These are phyloP conservation scores for Xenopus petersii DNA, from an alignment of 2,797 vertebrate genomes.

Conservation along the genomic window DNA sequence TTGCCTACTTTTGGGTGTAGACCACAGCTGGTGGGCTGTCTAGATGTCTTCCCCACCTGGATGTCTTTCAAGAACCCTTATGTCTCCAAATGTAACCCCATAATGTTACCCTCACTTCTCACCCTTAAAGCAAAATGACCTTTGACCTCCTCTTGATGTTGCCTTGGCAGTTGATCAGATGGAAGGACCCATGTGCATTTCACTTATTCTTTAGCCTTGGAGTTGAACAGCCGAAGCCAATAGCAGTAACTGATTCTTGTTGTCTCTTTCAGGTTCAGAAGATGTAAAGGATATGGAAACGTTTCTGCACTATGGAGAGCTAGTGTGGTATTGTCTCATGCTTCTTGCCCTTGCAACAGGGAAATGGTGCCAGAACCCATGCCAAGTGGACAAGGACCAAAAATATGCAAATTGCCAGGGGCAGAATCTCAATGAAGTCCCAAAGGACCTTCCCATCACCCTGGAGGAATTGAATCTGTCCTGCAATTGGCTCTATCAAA, in stretches of 20 bases:
- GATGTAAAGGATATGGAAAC: conserved; percentile 27
- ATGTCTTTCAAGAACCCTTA: too few relatives aligned
- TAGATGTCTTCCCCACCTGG: too few relatives aligned
- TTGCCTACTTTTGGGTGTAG: too few relatives aligned
- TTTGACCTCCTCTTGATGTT: too few relatives aligned
- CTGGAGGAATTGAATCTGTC: conserved; percentile 73
- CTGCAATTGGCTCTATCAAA: conserved; percentile 66
- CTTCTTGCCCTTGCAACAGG: background rate
- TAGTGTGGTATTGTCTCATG: background rate
- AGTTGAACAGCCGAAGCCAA: too few relatives aligned
- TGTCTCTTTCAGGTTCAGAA: background rate
- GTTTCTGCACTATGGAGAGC: fast-evolving
- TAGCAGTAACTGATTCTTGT: background rate
- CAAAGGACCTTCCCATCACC: conserved; percentile 59
- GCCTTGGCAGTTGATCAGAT: too few relatives aligned
- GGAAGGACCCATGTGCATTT: too few relatives aligned
- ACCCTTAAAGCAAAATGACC: too few relatives aligned
- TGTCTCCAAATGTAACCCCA: too few relatives aligned
- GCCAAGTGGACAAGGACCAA: fast-evolving
- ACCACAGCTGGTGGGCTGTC: too few relatives aligned
- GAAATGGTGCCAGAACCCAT: background rate
- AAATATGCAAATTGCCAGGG: conserved; percentile 66
- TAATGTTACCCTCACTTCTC: too few relatives aligned
- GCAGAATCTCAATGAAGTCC: conserved; percentile 61
- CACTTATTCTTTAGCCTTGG: too few relatives aligned